Evolutionary conservation across 2,888 invertebrate species (phyloP).

Genomic region (Leptinotarsa peninsularis): DNA sequence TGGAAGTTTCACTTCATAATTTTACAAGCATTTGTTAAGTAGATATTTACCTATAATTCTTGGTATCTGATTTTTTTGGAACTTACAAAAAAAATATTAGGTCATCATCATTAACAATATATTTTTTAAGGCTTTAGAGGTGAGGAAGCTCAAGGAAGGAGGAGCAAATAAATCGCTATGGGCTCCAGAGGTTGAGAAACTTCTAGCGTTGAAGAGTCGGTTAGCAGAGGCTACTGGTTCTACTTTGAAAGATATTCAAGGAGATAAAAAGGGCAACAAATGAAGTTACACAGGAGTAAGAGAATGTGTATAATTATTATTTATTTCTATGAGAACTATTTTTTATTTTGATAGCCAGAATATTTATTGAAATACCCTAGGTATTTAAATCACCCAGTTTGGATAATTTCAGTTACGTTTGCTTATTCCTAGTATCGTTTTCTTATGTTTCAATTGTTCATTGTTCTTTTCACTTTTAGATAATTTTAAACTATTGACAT

Average conservation of each 20-base stretch:
- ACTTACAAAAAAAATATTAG: no score
- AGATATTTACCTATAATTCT: no score
- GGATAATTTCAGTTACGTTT: no score
- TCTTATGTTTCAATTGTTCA: no score
- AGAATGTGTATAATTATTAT: no score
- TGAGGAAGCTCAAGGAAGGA: constrained; percentile 80
- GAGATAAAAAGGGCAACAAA: constrained; percentile 60
- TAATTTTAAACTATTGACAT: no score
- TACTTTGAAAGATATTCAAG: constrained; percentile 50
- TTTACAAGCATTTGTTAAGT: no score
- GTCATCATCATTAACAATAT: constrained; percentile 27
- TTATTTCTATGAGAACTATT: no score
- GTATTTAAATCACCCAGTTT: background rate
- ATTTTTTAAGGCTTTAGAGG: constrained; percentile 75
- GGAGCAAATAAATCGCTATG: constrained; percentile 81
- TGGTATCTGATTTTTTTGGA: no score
- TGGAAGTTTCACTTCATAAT: no score
- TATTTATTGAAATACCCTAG: background rate
- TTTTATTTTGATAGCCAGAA: background rate
- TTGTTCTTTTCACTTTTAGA: no score
- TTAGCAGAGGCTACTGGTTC: constrained; percentile 66
- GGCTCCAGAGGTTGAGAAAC: constrained; percentile 80
- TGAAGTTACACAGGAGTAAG: constrained; percentile 7
- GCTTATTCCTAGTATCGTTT: no score
- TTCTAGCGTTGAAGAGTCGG: constrained; percentile 81